Base-by-base conservation (phyloP, 2,113 vertebrate species). In the Phylloscopus trochiloides region DNA sequence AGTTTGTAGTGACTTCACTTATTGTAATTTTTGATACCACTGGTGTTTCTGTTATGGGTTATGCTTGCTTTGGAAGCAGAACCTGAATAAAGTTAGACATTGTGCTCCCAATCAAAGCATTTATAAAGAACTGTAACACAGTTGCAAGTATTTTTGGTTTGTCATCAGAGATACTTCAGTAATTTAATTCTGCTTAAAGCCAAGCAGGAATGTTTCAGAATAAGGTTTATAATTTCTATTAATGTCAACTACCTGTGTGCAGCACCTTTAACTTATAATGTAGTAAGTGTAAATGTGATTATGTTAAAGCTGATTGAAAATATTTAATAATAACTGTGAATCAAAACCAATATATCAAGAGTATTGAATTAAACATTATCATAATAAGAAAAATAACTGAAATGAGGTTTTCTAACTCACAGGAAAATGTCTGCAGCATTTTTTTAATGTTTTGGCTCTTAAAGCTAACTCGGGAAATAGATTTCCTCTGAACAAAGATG, bases 261-360 rank as follows among this genome's bases (percentile, higher is more conserved):
- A 97, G 97, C 98, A 97, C 97, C 97, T 97, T 96, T 95, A 96
- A 94, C 91, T 96, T 76, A 45, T 77, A 93, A 93, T 16, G 36
- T 66, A 95, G 36, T 63, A 94, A 93, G 65, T 87, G 91, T 88
- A 82, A 86, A 92, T 50, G 81, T 43, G 66, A 86, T 95, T 86
- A 89, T 79, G 79, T 71, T 86, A 90, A 89, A 95, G 86, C 74
- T 81, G 70, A 47, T 80, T 42, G 87, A 83, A 97, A 95, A 85
- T 54, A 88, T 32, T 76, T 50, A 87, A 31, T 54, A 86, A 58
- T 43, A 91, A 68, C 61, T 45, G 59, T 79, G 34, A 79, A 57
- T 45, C 40, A 94, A 92, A 96, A 50, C 14, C 14, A 59, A 42
- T 38, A 58, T 16, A 51, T 14, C 28, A 31, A 93, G 25, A 79